Base-by-base conservation (phyloP, 1,140 invertebrate genomes). In the Laodelphax striatellus region DNA sequence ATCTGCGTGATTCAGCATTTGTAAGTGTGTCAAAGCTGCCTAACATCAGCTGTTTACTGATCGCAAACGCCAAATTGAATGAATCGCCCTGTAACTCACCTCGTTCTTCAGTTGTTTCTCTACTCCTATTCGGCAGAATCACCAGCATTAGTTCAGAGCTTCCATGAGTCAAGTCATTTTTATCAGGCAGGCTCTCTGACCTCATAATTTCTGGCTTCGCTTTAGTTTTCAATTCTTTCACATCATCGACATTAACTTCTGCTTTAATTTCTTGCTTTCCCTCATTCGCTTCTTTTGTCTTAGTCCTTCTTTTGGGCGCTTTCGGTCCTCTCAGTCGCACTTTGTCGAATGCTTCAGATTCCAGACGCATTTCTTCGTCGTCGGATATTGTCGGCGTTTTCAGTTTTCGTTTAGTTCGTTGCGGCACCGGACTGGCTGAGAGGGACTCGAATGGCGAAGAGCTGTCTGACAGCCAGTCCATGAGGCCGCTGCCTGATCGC, bases 81-180 rank as follows among this genome's bases (percentile, higher is more conserved):
- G 24, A 28, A 28, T 4, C 24, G 6, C 2, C 2, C 24, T 28
- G 24, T 2, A 28, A n/a, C 61, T 60, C 44, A 65, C 69, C 68
- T 70, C 67, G 66, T 61, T 71, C 70, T 52, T 65, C 64, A 6
- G 57, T 57, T 13, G 55, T 70, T 64, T 68, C 65, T 60, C 68
- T 71, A 73, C 69, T 78, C 71, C 86, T 77, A 38, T 38, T 38
- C 28, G 86, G 83, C 71, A 85, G 86, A 5, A 90, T 73, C 31
- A 90, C 85, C 38, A 90, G 70, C 85, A 90, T 88, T 63, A 89
- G 86, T 69, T 90, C 87, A 21, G 84, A 86, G 67, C 82, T 86
- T 16, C 77, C 80, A 19, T 77, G 73, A 10, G 77, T 58, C 21
- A 66, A 68, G 62, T 64, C 64, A 3, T 70, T 68, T 14, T 73